Conservation (phyloP, 2,888 invertebrate species). For the Drosophila macrothrix region DNA sequence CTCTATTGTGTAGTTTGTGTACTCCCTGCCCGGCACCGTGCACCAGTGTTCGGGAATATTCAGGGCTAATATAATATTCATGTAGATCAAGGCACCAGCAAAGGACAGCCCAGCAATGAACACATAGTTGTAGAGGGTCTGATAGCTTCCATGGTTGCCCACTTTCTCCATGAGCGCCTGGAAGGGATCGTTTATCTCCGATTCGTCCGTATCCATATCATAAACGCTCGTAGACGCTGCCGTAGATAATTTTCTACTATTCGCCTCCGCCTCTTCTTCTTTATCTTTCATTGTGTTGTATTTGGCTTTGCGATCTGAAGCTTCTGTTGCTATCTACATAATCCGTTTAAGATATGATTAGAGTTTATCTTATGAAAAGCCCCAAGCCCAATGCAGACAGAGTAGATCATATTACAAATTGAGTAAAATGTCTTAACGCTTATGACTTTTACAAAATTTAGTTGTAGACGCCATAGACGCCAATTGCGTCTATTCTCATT, state of each 20-base stretch:
- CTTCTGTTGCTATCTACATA: conserved; percentile 23
- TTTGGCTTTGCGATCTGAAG: not conserved
- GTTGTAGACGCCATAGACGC: not conserved
- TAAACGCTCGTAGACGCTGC: conserved; percentile 32
- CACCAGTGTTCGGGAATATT: conserved; percentile 88
- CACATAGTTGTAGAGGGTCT: conserved; percentile 85
- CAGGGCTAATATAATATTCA: conserved; percentile 86
- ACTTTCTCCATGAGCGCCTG: conserved; percentile 86
- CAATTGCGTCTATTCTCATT: too few relatives aligned
- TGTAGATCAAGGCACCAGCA: conserved; percentile 86
- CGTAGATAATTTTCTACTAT: conserved; percentile 56
- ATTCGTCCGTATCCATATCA: conserved; percentile 64
- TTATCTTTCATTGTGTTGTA: conserved; percentile 59
- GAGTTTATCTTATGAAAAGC: conserved; percentile 47
- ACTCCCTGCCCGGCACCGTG: conserved; percentile 86
- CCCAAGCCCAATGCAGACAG: not conserved
- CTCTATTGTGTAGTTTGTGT: conserved; percentile 85
- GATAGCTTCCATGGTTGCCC: conserved; percentile 86
- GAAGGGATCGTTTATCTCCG: conserved; percentile 85
- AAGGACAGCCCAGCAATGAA: conserved; percentile 86
- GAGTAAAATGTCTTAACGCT: not conserved
- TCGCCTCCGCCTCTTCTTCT: conserved; percentile 37
- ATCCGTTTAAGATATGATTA: conserved; percentile 10
- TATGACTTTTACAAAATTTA: not conserved
- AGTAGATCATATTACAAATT: not conserved